Evolutionary conservation across 2,888 invertebrate species (phyloP).

Genomic region (Dusona sp.): DNA sequence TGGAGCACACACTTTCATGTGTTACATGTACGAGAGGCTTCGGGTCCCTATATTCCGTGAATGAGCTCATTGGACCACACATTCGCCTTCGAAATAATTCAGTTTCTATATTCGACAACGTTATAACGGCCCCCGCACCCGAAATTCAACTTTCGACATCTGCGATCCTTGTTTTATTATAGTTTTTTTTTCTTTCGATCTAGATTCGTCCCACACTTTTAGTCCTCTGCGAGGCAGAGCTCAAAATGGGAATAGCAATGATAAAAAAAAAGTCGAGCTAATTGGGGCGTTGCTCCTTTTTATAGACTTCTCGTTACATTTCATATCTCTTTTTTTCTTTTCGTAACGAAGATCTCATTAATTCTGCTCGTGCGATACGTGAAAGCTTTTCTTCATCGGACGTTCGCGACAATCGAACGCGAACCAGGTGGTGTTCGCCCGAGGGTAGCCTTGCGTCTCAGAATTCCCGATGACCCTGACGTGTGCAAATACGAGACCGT

Average conservation of each 20-base stretch:
- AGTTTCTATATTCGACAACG: slow-evolving; percentile 56
- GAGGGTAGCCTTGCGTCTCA: slow-evolving; percentile 64
- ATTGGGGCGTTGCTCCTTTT: slow-evolving; percentile 38
- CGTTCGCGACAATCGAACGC: slow-evolving; percentile 48
- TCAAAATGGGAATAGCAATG: slow-evolving; percentile 38
- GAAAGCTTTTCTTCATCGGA: slow-evolving; percentile 51
- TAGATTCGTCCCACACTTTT: slow-evolving; percentile 62
- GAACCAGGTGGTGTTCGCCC: slow-evolving; percentile 35
- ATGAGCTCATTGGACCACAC: slow-evolving; percentile 46
- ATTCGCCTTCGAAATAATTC: slow-evolving; percentile 55
- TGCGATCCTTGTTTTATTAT: slow-evolving; percentile 43
- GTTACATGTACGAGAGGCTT: background rate
- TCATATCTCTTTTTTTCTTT: background rate
- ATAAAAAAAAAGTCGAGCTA: slow-evolving; percentile 16
- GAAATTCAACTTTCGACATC: slow-evolving; percentile 67
- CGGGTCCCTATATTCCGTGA: slow-evolving; percentile 28
- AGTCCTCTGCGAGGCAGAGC: background rate
- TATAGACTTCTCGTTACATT: background rate
- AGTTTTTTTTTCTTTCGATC: slow-evolving; percentile 41
- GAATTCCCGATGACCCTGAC: slow-evolving; percentile 70
- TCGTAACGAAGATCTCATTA: slow-evolving; percentile 41
- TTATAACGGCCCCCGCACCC: slow-evolving; percentile 56
- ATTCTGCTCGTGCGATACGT: slow-evolving; percentile 29
- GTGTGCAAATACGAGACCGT: slow-evolving; percentile 18
- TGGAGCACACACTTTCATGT: slow-evolving; percentile 49